Conservation (phyloP, 2,797 vertebrate species). For the Sciurus carolinensis region DNA sequence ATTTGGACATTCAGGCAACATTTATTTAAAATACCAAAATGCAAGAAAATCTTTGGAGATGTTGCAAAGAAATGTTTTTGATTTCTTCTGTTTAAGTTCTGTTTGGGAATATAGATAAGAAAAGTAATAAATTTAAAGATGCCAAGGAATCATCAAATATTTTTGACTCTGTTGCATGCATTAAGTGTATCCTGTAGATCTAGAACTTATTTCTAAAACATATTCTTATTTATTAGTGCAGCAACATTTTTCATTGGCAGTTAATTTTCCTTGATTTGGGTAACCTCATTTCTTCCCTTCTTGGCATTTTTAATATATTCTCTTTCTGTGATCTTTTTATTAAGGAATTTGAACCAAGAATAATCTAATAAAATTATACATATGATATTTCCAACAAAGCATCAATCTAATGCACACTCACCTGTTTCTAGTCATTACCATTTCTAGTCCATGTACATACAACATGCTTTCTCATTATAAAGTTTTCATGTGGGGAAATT, state of each 20-base stretch:
- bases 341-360: not conserved
- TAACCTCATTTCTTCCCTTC: not conserved
- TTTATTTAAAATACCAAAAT: conserved; percentile 15
- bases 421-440: no score
- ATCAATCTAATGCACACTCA: no score
- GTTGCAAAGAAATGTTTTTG: not conserved
- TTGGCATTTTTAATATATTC: not conserved
- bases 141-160: no score
- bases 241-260: not conserved
- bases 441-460: no score
- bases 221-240: not conserved
- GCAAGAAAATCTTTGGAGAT: not conserved
- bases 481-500: no score
- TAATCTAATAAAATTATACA: not conserved
- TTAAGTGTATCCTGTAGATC: no score
- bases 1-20: not conserved
- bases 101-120: no score
- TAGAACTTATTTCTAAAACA: no score
- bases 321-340: not conserved
- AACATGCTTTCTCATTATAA: no score
- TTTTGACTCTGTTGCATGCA: no score
- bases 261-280: not conserved
- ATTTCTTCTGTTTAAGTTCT: not conserved
- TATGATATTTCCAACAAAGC: not conserved
- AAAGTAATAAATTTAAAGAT: no score